Evolutionary conservation across 2,888 invertebrate species (phyloP).

Genomic region (Drosophila robusta): DNA sequence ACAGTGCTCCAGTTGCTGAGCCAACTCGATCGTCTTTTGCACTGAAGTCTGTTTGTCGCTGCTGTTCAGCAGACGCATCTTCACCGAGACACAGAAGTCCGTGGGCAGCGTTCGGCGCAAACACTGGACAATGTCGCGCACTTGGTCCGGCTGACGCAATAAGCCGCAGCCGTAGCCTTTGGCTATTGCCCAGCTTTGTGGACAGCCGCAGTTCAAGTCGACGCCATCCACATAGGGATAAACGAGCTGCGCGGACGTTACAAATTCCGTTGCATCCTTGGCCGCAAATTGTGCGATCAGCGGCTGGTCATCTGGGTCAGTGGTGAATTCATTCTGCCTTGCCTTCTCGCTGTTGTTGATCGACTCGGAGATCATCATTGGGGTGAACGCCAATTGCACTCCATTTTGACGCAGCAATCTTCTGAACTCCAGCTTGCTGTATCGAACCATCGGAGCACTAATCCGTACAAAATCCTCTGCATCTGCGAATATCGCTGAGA

Average conservation of each 20-base stretch:
- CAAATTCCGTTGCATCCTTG: conserved; percentile 92
- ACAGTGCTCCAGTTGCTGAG: conserved; percentile 91
- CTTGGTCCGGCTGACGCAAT: conserved; percentile 92
- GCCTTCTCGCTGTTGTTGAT: conserved; percentile 96
- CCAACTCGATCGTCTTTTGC: conserved; percentile 91
- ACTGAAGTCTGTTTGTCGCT: conserved; percentile 57
- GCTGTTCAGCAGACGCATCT: conserved; percentile 90
- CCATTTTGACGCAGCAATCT: conserved; percentile 91
- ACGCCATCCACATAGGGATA: conserved; percentile 95
- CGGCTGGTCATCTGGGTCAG: conserved; percentile 92
- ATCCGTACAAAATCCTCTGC: conserved; percentile 87
- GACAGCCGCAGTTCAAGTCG: conserved; percentile 99
- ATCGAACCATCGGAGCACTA: conserved; percentile 97
- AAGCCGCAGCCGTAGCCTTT: conserved; percentile 95
- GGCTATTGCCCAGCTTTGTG: conserved; percentile 97
- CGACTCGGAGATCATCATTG: conserved; percentile 98
- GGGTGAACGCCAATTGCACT: conserved; percentile 96
- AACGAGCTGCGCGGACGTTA: conserved; percentile 93
- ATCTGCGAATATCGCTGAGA: conserved; percentile 89
- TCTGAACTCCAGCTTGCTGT: conserved; percentile 88
- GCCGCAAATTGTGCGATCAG: conserved; percentile 98
- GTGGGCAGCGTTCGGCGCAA: conserved; percentile 90
- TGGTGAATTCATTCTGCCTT: conserved; percentile 92
- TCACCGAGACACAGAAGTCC: conserved; percentile 94
- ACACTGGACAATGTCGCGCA: conserved; percentile 92